A percentile compares a stretch with the other conserved stretches of the same genome.
Evolutionary conservation across 1,140 invertebrate species (phyloP).

Genomic region (Bombus waltoni): DNA sequence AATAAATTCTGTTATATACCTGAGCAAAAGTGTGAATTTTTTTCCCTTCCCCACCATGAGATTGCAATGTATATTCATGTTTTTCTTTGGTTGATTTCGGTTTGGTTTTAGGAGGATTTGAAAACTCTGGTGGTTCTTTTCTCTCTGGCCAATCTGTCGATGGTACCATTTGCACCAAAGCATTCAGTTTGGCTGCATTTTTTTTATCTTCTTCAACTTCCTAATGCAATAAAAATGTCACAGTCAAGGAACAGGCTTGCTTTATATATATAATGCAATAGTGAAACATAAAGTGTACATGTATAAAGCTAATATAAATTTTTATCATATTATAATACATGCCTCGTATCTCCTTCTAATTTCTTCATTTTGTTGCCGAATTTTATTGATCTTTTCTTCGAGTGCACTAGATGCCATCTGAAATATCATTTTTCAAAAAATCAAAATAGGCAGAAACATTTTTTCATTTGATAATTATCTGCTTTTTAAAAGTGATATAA

Average conservation of each 20-base stretch:
- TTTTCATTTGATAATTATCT: background rate
- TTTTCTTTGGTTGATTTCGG: constrained; percentile 70
- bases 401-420: constrained; percentile 77
- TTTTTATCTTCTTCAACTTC: constrained; percentile 83
- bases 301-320: background rate
- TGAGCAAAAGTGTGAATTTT: constrained; percentile 77
- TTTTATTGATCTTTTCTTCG: constrained; percentile 81
- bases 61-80: constrained; percentile 56
- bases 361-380: constrained; percentile 81
- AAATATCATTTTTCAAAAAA: constrained; percentile 33
- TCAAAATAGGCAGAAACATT: background rate
- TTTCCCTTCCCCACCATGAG: constrained; percentile 70
- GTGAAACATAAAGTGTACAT: background rate
- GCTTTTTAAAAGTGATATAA: background rate
- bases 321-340: constrained; percentile 24
- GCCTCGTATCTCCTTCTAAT: constrained; percentile 80
- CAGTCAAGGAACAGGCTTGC: no score
- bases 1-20: constrained; percentile 54
- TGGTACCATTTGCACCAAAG: constrained; percentile 80
- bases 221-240: constrained; percentile 58
- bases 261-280: constrained; percentile 47
- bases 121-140: constrained; percentile 79
- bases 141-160: constrained; percentile 79
- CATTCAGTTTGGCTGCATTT: constrained; percentile 81
- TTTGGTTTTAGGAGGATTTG: constrained; percentile 56